Base-by-base conservation (phyloP, 2,888 invertebrate genomes). In the Diarsia dahlii region DNA sequence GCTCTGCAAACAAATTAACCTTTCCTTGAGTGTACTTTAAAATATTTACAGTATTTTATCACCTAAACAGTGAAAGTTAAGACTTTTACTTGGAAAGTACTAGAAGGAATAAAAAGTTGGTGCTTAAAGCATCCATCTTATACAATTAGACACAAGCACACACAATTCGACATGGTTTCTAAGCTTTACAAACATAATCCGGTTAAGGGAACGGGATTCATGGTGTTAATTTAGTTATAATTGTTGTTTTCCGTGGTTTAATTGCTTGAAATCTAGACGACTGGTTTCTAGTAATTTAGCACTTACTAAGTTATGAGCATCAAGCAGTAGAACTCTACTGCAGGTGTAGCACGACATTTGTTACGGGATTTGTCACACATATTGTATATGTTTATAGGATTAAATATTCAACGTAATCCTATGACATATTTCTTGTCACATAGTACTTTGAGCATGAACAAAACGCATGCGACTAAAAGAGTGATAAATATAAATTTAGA, bases 11-110 rank as follows among this genome's bases (percentile, higher is more conserved):
- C n/a, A 62, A 66, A 72, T 67, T 1, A 67, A 69, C 60, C 20
- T 54, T 62, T 76, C 13, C 65, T 23, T 13, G 20, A 64, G 34
- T 69, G 46, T 45, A 28, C 64, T 64, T 68, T 64, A 70, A 73
- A 82, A 78, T 77, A 74, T 81, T 75, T 60, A 76, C 74, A 66
- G 39, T 70, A 76, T 71, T 70, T 81, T 82, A 80, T 72, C 63
- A 80, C 70, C 50, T 45, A 65, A 69, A 64, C 34, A 82, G 87
- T 77, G 86, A 87, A 84, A 86, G 86, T 74, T 15, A n/a, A 74
- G 39, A 81, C 81, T 86, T 83, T 87, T 81, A 82, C 81, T 84
- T 86, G 58, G 86, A 87, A 84, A 83, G 82, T 79, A 72, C 80
- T 80, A 56, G 54, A 45, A 80, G 71, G 74, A 77, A 80, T 76